phyloP scores from a whole-genome alignment of 1,140 invertebrate species.

The Cephus cinctus region DNA sequence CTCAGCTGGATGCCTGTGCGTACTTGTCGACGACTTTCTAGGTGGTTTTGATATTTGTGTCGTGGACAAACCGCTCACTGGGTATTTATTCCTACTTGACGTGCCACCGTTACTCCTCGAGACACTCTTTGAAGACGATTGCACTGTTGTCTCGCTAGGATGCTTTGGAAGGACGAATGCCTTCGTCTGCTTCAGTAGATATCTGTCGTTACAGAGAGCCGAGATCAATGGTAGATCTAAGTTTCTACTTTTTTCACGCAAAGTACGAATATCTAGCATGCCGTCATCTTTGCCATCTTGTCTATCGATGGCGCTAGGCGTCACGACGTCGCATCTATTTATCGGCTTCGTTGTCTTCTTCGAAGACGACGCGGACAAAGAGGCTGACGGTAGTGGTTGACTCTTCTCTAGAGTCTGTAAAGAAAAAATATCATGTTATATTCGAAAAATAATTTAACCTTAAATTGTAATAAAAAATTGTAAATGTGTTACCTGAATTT shows the following conservation, averaged over 20 bases:
- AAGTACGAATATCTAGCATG: constrained; percentile 74
- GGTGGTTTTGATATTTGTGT: constrained; percentile 60
- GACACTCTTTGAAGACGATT: constrained; percentile 43
- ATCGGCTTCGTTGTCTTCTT: constrained; percentile 20
- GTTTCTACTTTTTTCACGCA: constrained; percentile 84
- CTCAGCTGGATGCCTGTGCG: constrained; percentile 63
- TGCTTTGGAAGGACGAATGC: constrained; percentile 75
- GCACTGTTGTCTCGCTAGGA: constrained; percentile 40
- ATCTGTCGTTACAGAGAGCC: constrained; percentile 85
- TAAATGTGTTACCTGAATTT: constrained; percentile 48
- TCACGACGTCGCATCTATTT: not conserved
- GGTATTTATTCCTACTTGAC: constrained; percentile 57
- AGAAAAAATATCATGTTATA: constrained; percentile 6
- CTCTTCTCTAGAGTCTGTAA: constrained; percentile 49
- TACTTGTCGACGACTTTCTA: constrained; percentile 57
- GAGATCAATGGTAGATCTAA: constrained; percentile 85
- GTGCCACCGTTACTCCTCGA: constrained; percentile 48
- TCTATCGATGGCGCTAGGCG: constrained; percentile 10
- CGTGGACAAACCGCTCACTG: constrained; percentile 63
- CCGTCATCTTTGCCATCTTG: constrained; percentile 42
- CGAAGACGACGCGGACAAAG: constrained; percentile 20
- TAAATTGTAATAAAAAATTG: not conserved
- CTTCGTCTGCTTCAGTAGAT: constrained; percentile 81
- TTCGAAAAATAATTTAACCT: not conserved
- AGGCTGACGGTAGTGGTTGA: constrained; percentile 45